A percentile compares a stretch with the other conserved stretches of the same genome.
These are phyloP conservation scores for Macaria notata DNA, from an alignment of 2,888 invertebrate genomes.

Conservation along the genomic window DNA sequence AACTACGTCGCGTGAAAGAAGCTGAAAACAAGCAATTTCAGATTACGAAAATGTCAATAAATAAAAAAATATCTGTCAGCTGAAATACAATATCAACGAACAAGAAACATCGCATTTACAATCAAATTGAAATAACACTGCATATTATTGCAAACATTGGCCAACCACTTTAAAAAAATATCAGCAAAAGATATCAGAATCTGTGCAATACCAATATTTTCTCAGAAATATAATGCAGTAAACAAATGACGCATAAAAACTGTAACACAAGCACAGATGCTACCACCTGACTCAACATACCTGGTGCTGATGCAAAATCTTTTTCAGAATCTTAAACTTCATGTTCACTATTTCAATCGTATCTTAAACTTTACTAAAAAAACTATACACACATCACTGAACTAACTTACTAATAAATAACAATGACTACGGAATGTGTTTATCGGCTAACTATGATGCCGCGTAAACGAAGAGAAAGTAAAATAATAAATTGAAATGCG, in stretches of 20 bases:
- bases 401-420: conserved; percentile 41
- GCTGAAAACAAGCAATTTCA: too few relatives aligned
- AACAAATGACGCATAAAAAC: conserved; percentile 31
- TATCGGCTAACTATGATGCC: conserved; percentile 14
- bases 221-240: not conserved
- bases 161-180: too few relatives aligned
- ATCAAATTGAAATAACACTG: too few relatives aligned
- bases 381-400: conserved; percentile 46
- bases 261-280: conserved; percentile 24
- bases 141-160: too few relatives aligned
- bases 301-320: conserved; percentile 64
- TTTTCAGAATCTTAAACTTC: conserved; percentile 77
- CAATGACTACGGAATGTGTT: not conserved
- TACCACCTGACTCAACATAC: conserved; percentile 43
- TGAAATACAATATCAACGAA: too few relatives aligned
- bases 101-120: too few relatives aligned
- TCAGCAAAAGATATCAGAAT: too few relatives aligned
- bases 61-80: too few relatives aligned
- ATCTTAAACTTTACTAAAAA: conserved; percentile 7
- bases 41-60: too few relatives aligned
- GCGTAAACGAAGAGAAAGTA: conserved; percentile 35
- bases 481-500: conserved; percentile 27
- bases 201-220: too few relatives aligned
- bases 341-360: conserved; percentile 37
- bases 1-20: too few relatives aligned